Percentiles rank a stretch among this genome's conserved stretches.
phyloP scores from a whole-genome alignment of 1,140 invertebrate genomes.

The Battus philenor region DNA sequence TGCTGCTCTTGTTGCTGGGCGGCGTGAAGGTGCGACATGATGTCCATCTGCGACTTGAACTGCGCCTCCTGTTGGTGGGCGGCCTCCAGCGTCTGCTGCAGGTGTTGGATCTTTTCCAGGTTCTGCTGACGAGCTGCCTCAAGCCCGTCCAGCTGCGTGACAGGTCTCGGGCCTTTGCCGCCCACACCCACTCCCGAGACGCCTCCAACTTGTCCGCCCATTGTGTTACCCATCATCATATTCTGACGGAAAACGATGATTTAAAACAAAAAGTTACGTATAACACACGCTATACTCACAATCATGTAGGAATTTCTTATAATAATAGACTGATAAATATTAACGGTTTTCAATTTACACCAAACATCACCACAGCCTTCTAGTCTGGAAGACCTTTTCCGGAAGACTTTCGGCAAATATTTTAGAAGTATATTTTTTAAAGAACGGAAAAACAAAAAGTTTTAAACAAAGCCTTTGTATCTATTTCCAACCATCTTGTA shows the following conservation, averaged over 20 bases:
- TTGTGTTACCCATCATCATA: constrained; percentile 53
- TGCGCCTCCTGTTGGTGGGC: constrained; percentile 86
- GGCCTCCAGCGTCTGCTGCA: constrained; percentile 84
- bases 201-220: constrained; percentile 35
- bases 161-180: constrained; percentile 38
- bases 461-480: no score
- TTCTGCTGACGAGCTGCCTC: constrained; percentile 68
- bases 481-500: no score
- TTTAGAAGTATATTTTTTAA: no score
- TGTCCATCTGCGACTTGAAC: constrained; percentile 84
- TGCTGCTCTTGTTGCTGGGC: constrained; percentile 88
- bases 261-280: no score
- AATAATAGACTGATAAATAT: no score
- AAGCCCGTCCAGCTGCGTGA: constrained; percentile 56
- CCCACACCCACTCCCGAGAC: constrained; percentile 26
- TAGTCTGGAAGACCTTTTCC: no score
- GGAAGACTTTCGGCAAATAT: no score
- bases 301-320: no score
- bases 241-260: constrained; percentile 26
- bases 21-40: constrained; percentile 81
- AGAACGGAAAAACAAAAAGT: no score
- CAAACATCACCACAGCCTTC: no score
- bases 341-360: no score
- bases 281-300: no score
- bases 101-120: constrained; percentile 73